Percentiles rank a stretch among this genome's conserved stretches.
Evolutionary conservation across 2,113 vertebrate genomes (phyloP).

Genomic region (Machaerirhynchus nigripectus): DNA sequence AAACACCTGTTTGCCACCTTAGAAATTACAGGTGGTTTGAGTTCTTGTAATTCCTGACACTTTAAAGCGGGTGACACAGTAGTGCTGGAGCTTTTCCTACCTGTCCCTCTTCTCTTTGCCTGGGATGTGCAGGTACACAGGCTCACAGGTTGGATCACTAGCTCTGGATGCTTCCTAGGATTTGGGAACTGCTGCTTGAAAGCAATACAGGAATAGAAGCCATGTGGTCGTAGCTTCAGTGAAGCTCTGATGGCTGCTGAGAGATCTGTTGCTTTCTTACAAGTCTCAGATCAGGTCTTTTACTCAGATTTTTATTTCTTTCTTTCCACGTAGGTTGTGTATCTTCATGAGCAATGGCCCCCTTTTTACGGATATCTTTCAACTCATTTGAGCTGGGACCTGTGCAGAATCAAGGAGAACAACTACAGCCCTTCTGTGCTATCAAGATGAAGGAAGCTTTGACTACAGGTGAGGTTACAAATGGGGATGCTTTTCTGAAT

Average conservation of each 20-base stretch:
- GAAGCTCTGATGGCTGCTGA: not conserved
- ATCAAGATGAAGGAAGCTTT: constrained; percentile 96
- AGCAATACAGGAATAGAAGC: not conserved
- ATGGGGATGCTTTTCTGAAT: not conserved
- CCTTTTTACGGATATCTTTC: constrained; percentile 93
- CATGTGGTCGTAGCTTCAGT: fast-evolving
- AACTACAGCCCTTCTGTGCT: constrained; percentile 84
- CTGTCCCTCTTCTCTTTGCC: not conserved
- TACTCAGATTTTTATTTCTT: not conserved
- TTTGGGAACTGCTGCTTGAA: not conserved
- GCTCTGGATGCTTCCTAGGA: not conserved
- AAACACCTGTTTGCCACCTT: not conserved
- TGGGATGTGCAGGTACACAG: not conserved
- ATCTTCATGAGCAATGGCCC: constrained; percentile 80
- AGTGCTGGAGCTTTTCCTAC: not conserved
- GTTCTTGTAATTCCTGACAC: not conserved
- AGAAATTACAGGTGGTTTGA: not conserved
- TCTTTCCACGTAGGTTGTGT: not conserved
- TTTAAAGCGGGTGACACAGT: not conserved
- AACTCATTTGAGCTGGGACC: constrained; percentile 89
- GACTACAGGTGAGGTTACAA: constrained; percentile 82
- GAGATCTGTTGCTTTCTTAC: not conserved
- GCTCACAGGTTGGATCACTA: not conserved
- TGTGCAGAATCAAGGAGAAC: constrained; percentile 69
- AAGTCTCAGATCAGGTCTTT: not conserved